phyloP scores from a whole-genome alignment of 1,140 invertebrate genomes.

The Panulirus ornatus region DNA sequence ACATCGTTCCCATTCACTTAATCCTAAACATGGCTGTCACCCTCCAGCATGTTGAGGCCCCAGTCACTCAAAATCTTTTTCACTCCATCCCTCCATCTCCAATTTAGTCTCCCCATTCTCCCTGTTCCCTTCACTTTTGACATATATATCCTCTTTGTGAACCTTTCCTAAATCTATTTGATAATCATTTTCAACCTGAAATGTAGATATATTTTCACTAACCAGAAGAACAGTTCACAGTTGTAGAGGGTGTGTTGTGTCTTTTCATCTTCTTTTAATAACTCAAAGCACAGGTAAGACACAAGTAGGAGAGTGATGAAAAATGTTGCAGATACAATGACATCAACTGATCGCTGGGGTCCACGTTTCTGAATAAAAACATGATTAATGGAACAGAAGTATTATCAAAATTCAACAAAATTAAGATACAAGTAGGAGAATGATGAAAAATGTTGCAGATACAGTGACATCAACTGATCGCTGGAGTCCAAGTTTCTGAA shows the following conservation, averaged over 20 bases:
- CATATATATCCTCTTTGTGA: too few species aligned
- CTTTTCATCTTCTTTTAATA: slow-evolving; percentile 83
- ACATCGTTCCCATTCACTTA: too few species aligned
- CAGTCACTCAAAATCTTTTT: too few species aligned
- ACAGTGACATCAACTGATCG: slow-evolving; percentile 97
- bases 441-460: slow-evolving; percentile 93
- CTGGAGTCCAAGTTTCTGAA: slow-evolving; percentile 93
- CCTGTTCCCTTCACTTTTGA: too few species aligned
- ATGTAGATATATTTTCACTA: slow-evolving; percentile 1
- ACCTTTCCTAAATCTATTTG: too few species aligned
- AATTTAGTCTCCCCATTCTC: too few species aligned
- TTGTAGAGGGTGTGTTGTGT: slow-evolving; percentile 52
- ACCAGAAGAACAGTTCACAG: slow-evolving; percentile 65
- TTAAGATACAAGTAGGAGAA: slow-evolving; percentile 80
- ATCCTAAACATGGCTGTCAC: too few species aligned
- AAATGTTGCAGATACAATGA: slow-evolving; percentile 95
- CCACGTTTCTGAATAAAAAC: slow-evolving; percentile 87
- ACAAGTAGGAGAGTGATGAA: slow-evolving; percentile 90
- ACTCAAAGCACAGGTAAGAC: slow-evolving; percentile 93
- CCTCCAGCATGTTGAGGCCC: too few species aligned
- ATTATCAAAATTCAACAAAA: not conserved
- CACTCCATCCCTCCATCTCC: too few species aligned
- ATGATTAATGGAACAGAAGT: not conserved
- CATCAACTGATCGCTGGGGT: slow-evolving; percentile 95
- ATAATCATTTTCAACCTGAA: too few species aligned